Base-by-base conservation (phyloP, 2,888 invertebrate genomes). In the Orchestes rusci region DNA sequence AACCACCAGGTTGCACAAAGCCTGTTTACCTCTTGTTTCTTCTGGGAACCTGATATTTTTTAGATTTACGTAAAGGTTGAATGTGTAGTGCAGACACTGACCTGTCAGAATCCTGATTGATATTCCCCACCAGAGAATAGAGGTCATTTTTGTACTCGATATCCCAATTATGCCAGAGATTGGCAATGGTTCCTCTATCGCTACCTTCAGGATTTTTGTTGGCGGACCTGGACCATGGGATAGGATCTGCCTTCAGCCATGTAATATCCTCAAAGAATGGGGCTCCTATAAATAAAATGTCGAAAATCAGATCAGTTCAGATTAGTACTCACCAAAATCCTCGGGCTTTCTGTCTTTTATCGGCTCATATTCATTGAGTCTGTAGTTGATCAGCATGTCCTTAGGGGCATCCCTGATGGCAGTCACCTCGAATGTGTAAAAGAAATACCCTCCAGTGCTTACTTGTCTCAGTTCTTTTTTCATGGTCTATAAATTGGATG, bases 71-170 rank as follows among this genome's bases (percentile, higher is more conserved):
- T n/a, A n/a, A n/a, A n/a, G n/a, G n/a, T n/a, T n/a, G n/a, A n/a
- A n/a, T n/a, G n/a, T n/a, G n/a, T 10, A 23, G 27, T 7, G 27
- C 27, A 23, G 10, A 7, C 27, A 29, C 34, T 32, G 40, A 57
- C 51, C 71, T 72, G 0, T 62, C 56, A 23, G 79, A 77, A 39
- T 70, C 63, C 2, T 81, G 80, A 66, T 82, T 80, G 12, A 82
- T 57, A 20, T 73, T 73, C 1, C 83, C 82, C 75, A 80, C 77
- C 1, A 85, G 63, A 0, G 84, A 82, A 68, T 72, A 84, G 1
- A 85, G 63, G 48, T 80, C 80, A 2, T 77, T 75, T 2, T 76
- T 73, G 52, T 80, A 79, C 59, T 84, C 83, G 2, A 82, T 73
- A 49, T 82, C 77, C 74, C 77, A 85, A 39, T 78, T 71, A 56